Base-by-base conservation (phyloP, 2,888 invertebrate genomes). In the Agriopis marginaria region DNA sequence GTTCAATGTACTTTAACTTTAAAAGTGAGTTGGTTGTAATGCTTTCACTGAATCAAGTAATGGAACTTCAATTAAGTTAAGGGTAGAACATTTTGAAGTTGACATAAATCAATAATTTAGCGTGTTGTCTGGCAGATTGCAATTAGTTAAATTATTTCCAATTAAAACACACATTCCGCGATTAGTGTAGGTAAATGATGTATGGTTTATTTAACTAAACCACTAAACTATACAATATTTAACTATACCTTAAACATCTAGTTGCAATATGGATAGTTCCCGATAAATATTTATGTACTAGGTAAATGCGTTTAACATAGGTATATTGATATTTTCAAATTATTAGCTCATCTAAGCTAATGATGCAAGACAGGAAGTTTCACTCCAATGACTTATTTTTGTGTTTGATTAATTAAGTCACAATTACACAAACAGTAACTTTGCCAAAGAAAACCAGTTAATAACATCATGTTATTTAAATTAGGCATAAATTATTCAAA, bases 381-480 rank as follows among this genome's bases (percentile, higher is more conserved):
- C 45, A 9, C 61, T 12, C 40, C 5, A 61, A 61, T 17, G 12
- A 42, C 1, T 45, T 59, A 58, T 59, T 59, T 44, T 10, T 61
- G 44, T 14, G 9, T 63, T 63, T 68, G 63, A 59, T 63, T 59
- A 60, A 60, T 59, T 32, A 63, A n/a, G 17, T 44, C 62, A 45
- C 23, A 62, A 53, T 53, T 54, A 53, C 62, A 62, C 53, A 62
- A 62, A 62, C 62, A 62, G 42, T 61, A 47, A 55, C 39, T 14
- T 63, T 54, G 14, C 49, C 47, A 61, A 69, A 64, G 50, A 61
- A 63, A 69, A 59, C 65, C 40, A 17, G 65, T 66, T 70, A 58
- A 65, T 56, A 59, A 66, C 61, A 58, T 62, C 65, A 40, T 62
- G 56, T 65, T 69, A 65, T 61, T 70, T 58, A 66, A 70, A 70